Percentiles rank a stretch among this genome's conserved stretches.
Conservation (phyloP, 1,140 invertebrate species). For the Littorina saxatilis region DNA sequence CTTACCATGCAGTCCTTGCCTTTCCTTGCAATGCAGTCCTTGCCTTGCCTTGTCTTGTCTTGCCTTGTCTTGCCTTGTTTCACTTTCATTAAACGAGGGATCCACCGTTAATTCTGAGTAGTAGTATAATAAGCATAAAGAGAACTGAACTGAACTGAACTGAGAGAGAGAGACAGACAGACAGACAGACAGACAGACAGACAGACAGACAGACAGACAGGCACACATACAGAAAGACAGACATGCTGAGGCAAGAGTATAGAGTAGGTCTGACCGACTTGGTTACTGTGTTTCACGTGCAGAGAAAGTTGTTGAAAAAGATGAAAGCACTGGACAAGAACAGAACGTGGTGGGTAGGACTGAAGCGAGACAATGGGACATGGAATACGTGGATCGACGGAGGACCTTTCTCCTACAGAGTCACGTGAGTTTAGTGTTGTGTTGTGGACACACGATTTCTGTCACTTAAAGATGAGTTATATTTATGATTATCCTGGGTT, state of each 20-base stretch:
- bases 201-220: constrained; percentile 21
- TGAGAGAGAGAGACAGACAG: no score
- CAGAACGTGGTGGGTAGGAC: constrained; percentile 8
- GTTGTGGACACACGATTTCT: background rate
- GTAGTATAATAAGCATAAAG: no score
- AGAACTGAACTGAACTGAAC: no score
- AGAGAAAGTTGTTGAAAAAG: constrained; percentile 19
- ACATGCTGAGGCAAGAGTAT: background rate
- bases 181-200: background rate
- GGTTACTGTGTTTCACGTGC: constrained; percentile 3
- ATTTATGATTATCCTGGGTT: no score
- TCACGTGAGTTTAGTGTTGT: constrained; percentile 49
- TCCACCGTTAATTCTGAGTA: no score
- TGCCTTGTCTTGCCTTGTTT: no score
- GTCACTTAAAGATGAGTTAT: no score
- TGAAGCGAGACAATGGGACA: background rate
- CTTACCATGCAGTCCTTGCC: no score
- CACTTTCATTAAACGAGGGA: no score
- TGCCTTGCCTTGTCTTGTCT: no score
- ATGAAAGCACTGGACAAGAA: background rate
- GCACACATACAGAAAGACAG: background rate
- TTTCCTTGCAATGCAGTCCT: no score
- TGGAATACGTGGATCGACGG: constrained; percentile 47
- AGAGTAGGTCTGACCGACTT: background rate
- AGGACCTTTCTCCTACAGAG: constrained; percentile 27